Evolutionary conservation across 2,113 vertebrate species (phyloP).

Genomic region (Campylorhamphus procurvoides): DNA sequence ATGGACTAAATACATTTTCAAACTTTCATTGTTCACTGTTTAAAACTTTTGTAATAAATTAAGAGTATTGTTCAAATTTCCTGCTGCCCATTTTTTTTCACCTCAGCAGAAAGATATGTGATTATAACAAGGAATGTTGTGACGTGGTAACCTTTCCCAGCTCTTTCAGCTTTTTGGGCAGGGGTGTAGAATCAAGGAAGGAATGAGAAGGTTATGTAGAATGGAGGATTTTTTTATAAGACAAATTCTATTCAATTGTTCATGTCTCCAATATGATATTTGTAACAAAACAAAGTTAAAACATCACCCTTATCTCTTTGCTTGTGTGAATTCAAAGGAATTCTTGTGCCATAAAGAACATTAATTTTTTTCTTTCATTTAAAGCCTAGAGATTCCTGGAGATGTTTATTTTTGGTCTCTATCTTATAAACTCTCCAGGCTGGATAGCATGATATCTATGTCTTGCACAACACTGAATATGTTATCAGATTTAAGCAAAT

Average conservation of each 20-base stretch:
- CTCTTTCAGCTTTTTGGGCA: fast-evolving
- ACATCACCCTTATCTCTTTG: not conserved
- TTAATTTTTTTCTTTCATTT: not conserved
- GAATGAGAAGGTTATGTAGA: not conserved
- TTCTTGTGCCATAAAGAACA: not conserved
- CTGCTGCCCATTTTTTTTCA: not conserved
- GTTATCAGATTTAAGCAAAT: not conserved
- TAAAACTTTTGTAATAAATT: not conserved
- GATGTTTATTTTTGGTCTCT: not conserved
- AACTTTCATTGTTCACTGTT: not conserved
- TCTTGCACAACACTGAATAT: not conserved
- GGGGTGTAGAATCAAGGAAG: not conserved
- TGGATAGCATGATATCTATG: not conserved
- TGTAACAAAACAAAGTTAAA: not conserved
- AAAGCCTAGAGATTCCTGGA: not conserved
- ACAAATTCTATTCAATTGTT: not conserved
- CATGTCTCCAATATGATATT: not conserved
- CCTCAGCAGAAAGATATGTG: not conserved
- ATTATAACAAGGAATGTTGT: not conserved
- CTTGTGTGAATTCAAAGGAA: not conserved
- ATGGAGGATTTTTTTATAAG: not conserved
- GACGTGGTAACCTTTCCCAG: not conserved
- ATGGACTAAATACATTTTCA: not conserved
- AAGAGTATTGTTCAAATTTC: not conserved
- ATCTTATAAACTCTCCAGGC: not conserved